Conservation (phyloP, 1,140 invertebrate genomes). For the Aradophagus sp. region DNA sequence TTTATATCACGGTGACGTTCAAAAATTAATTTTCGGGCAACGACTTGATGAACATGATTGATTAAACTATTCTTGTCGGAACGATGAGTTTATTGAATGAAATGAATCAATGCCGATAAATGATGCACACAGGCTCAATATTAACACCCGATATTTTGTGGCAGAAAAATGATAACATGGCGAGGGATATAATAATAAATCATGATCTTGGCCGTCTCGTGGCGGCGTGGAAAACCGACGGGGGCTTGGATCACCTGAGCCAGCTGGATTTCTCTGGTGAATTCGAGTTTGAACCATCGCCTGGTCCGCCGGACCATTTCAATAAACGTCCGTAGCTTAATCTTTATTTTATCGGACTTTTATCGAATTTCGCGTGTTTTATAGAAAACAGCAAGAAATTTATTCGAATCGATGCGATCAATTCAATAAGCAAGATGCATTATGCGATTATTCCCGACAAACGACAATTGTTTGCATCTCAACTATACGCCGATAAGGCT, state of each 20-base stretch:
- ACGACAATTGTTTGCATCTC: no score
- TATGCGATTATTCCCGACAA: no score
- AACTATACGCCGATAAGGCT: no score
- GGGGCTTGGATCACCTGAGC: constrained; percentile 17
- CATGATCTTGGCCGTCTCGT: constrained; percentile 36
- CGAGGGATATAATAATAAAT: constrained; percentile 39
- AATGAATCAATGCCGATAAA: constrained; percentile 9
- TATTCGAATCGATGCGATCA: constrained; percentile 25
- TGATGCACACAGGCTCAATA: constrained; percentile 22
- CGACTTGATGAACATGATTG: no score
- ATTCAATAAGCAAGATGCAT: constrained; percentile 25
- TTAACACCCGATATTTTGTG: constrained; percentile 8
- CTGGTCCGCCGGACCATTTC: constrained; percentile 25
- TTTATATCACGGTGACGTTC: no score
- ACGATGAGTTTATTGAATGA: no score
- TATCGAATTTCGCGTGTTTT: constrained; percentile 31
- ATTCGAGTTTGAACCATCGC: constrained; percentile 45
- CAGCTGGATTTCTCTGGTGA: constrained; percentile 35
- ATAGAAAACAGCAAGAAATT: constrained; percentile 32
- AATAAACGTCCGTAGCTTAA: constrained; percentile 44
- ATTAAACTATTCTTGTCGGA: neutral
- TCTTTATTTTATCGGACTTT: constrained; percentile 50
- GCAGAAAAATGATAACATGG: constrained; percentile 23
- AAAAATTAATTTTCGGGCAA: neutral
- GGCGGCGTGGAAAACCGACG: constrained; percentile 38